These are phyloP conservation scores for Agrotis clavis DNA, from an alignment of 2,888 invertebrate species.

Conservation along the genomic window DNA sequence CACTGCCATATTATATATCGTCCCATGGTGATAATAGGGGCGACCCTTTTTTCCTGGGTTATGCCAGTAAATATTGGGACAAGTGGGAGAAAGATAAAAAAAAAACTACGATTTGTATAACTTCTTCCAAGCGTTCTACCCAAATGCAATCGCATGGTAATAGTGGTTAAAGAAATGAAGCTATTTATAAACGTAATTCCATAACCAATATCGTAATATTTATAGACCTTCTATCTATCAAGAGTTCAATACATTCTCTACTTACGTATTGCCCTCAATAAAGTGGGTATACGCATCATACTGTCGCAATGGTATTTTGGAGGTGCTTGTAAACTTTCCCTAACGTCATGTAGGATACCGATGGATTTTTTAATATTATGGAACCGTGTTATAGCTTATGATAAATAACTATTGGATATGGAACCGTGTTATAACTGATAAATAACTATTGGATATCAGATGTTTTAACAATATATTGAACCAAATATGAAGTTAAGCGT, in stretches of 20 bases:
- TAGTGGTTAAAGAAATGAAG: background rate
- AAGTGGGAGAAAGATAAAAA: no score
- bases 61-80: no score
- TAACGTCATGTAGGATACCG: slow-evolving; percentile 41
- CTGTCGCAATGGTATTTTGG: slow-evolving; percentile 49
- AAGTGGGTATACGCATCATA: slow-evolving; percentile 19
- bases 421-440: no score
- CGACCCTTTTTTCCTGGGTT: no score
- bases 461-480: background rate
- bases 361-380: slow-evolving; percentile 21
- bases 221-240: background rate
- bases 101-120: background rate
- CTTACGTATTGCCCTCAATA: slow-evolving; percentile 11
- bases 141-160: background rate
- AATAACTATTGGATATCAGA: no score
- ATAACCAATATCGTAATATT: background rate
- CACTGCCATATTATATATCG: no score
- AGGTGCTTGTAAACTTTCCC: slow-evolving; percentile 42
- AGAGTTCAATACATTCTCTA: slow-evolving; percentile 8
- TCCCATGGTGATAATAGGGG: no score
- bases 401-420: no score
- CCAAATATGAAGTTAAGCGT: background rate
- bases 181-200: background rate
- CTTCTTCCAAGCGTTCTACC: background rate
- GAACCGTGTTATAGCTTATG: slow-evolving; percentile 8